Evolutionary conservation across 2,888 invertebrate species (phyloP).

Genomic region (Lepidocyrtinus sp.): DNA sequence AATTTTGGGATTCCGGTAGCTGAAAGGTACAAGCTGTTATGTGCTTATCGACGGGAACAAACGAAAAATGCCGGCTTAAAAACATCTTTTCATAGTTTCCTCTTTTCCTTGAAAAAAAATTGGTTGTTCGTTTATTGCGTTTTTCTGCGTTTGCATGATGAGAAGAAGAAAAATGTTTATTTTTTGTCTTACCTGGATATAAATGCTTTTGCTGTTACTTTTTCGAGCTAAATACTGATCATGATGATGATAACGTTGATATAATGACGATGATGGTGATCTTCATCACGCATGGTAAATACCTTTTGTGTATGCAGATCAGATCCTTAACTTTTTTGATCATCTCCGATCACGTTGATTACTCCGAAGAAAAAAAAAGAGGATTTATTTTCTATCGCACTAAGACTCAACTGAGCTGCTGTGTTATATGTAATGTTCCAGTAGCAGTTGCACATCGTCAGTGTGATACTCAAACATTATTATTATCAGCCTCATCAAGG

Average conservation of each 20-base stretch:
- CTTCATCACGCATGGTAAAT: constrained; percentile 47
- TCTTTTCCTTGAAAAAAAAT: neutral
- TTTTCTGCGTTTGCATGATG: constrained; percentile 26
- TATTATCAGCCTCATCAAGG: constrained; percentile 46
- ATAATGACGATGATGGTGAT: constrained; percentile 37
- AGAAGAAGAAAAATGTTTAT: constrained; percentile 19
- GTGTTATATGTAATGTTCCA: constrained; percentile 30
- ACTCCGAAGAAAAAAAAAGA: neutral
- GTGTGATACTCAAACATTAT: constrained; percentile 24
- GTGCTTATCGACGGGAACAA: constrained; percentile 12
- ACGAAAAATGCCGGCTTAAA: constrained; percentile 7
- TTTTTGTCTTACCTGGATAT: constrained; percentile 22
- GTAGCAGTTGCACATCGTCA: constrained; percentile 53
- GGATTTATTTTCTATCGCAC: no score
- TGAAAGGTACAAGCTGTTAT: constrained; percentile 37
- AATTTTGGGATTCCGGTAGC: constrained; percentile 47
- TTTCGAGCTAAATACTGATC: constrained; percentile 17
- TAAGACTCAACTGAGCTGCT: no score
- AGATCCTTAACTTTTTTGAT: constrained; percentile 24
- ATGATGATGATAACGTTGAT: constrained; percentile 1
- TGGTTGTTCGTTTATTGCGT: neutral
- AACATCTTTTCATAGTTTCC: no score
- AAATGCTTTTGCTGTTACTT: constrained; percentile 23
- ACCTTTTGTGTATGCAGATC: constrained; percentile 56
- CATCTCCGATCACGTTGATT: constrained; percentile 22